Evolutionary conservation across 1,140 invertebrate species (phyloP).

Genomic region (Medauroidea extradentata): DNA sequence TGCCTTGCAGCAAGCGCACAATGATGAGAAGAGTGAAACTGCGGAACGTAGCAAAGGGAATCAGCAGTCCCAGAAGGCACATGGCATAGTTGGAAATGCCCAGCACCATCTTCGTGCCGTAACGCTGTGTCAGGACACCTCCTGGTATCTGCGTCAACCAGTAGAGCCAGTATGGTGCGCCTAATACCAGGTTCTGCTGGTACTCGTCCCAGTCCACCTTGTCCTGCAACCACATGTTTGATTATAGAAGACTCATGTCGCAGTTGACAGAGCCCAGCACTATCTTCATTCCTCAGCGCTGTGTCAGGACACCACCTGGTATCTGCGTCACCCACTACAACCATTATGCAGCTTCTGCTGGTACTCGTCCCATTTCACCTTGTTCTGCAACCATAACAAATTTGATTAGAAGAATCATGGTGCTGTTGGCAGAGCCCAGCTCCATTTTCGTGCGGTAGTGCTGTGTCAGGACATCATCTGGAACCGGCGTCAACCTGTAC

Average conservation of each 20-base stretch:
- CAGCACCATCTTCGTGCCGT: conserved; percentile 67
- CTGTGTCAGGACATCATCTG: conserved; percentile 64
- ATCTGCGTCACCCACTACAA: too few species aligned
- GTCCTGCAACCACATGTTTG: not conserved
- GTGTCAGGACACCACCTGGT: too few species aligned
- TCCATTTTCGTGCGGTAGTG: conserved; percentile 66
- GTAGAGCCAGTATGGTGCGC: conserved; percentile 71
- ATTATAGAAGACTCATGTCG: too few species aligned
- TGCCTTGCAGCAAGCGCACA: conserved; percentile 64
- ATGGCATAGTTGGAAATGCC: conserved; percentile 63
- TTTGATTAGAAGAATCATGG: conserved; percentile 61
- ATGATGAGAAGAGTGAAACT: conserved; percentile 56
- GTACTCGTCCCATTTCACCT: too few species aligned
- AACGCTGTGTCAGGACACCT: conserved; percentile 61
- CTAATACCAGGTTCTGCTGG: conserved; percentile 60
- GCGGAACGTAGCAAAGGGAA: conserved; percentile 58
- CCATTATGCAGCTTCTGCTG: too few species aligned
- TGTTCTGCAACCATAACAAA: too few species aligned
- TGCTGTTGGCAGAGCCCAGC: conserved; percentile 63
- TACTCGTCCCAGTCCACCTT: conserved; percentile 66
- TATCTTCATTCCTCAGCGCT: too few species aligned
- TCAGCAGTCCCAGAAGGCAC: conserved; percentile 61
- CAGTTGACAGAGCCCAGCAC: too few species aligned
- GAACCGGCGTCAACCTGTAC: conserved; percentile 67
- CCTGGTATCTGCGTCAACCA: conserved; percentile 70